Conservation (phyloP, 2,888 invertebrate species). For the Exocentrus adspersus region DNA sequence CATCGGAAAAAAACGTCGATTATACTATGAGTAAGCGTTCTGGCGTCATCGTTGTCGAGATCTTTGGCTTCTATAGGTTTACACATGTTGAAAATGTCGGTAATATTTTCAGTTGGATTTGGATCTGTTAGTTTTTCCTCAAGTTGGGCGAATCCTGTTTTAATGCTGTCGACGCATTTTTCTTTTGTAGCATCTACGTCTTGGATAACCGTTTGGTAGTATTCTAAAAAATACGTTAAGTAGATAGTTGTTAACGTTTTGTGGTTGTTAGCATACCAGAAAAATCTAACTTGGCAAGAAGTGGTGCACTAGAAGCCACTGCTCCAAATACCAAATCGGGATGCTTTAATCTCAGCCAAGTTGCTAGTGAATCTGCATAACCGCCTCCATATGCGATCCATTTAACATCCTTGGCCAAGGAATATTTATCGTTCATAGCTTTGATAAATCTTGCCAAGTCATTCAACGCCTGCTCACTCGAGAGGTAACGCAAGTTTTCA, state of each 20-base stretch:
- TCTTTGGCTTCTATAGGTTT: conserved; percentile 5
- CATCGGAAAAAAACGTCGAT: conserved; percentile 4
- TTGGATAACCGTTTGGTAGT: conserved; percentile 66
- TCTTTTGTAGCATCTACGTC: conserved; percentile 62
- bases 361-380: conserved; percentile 70
- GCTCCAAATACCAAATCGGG: conserved; percentile 70
- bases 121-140: conserved; percentile 54
- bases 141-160: conserved; percentile 60
- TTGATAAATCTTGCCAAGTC: conserved; percentile 63
- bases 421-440: conserved; percentile 35
- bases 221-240: conserved; percentile 62
- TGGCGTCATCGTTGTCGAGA: neutral
- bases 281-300: conserved; percentile 67
- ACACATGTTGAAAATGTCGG: conserved; percentile 47
- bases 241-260: neutral
- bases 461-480: conserved; percentile 62
- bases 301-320: conserved; percentile 70
- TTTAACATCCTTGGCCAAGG: conserved; percentile 31
- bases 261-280: neutral
- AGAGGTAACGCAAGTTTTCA: conserved; percentile 60
- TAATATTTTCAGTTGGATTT: conserved; percentile 56
- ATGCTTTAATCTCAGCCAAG: conserved; percentile 69
- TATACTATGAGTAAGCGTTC: neutral
- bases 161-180: conserved; percentile 62
- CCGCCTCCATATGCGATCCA: conserved; percentile 68